Evolutionary conservation across 2,888 invertebrate species (phyloP).

Genomic region (Leucophenga maculata): DNA sequence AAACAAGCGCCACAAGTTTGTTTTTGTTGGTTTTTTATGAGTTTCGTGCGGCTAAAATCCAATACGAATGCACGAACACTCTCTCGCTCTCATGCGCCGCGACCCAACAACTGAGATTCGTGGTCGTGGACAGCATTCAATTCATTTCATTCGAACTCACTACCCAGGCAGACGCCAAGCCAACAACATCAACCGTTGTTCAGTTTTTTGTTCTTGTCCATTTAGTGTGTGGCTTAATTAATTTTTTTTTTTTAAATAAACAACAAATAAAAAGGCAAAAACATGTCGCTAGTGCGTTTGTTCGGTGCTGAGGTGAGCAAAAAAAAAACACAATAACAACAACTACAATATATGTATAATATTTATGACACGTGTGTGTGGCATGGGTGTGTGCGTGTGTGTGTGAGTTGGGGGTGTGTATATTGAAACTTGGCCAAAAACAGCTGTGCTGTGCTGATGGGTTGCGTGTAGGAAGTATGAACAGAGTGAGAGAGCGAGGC

Average conservation of each 20-base stretch:
- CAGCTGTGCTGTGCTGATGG: background rate
- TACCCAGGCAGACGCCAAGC: slow-evolving; percentile 28
- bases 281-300: slow-evolving; percentile 68
- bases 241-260: slow-evolving; percentile 20
- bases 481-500: background rate
- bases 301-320: slow-evolving; percentile 68
- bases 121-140: background rate
- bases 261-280: slow-evolving; percentile 28
- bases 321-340: slow-evolving; percentile 10
- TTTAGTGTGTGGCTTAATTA: slow-evolving; percentile 30
- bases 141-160: slow-evolving; percentile 11
- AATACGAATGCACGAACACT: no score
- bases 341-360: background rate
- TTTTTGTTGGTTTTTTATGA: no score
- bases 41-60: no score
- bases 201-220: slow-evolving; percentile 32
- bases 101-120: no score
- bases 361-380: background rate
- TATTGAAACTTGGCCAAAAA: background rate
- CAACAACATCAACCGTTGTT: slow-evolving; percentile 28
- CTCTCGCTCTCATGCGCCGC: no score
- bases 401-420: slow-evolving; percentile 5
- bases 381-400: background rate
- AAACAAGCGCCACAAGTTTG: no score
- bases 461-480: background rate